Evolutionary conservation across 1,140 invertebrate species (phyloP), one percentile per base, ranked within the genome.

Genomic region (Saccostrea glomerata): DNA sequence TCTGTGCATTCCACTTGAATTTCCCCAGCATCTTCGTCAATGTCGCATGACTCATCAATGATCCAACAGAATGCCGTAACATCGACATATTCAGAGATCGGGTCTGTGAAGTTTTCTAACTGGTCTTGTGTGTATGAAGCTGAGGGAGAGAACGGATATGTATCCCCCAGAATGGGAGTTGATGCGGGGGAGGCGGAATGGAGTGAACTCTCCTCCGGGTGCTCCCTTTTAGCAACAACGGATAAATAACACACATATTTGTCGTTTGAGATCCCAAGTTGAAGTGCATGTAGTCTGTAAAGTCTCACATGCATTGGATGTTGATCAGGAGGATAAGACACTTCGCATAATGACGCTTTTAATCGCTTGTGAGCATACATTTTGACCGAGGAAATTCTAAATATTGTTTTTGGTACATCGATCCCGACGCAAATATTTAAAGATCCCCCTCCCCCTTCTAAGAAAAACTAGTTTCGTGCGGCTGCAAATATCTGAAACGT

Each of bases 1-100:
- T 84, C 73, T 17, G 91, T 90, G 87, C 93, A 93, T 36, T 58
- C 88, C 23, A 92, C 13, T 23, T 15, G 60, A 40, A 85, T 25
- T 40, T 63, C 54, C 11, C 63, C 84, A 5, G 47, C 25, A 13
- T 84, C 82, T 13, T 54, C 82, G n/a, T 55, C 40, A 84, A 55
- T 7, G 6, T 54, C 40, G 17, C 20, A 12, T 55, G 9, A 7
- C n/a, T 84, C 82, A 23, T 84, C 82, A n/a, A 55, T 25, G 30
- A 84, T 84, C 82, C 82, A 84, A 55, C 40, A 54, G 54, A 84
- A 84, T 54, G 82, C 82, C 15, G 82, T 84, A 17, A 84, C 82
- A 15, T 84, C 82, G 15, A 84, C 54, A 36, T 84, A 84, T 84
- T 84, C 82, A 9, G 82, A 55, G 6, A 55, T 84, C 0, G 82